Evolutionary conservation across 1,140 invertebrate species (phyloP).

Genomic region (Scaptomyza pallida): DNA sequence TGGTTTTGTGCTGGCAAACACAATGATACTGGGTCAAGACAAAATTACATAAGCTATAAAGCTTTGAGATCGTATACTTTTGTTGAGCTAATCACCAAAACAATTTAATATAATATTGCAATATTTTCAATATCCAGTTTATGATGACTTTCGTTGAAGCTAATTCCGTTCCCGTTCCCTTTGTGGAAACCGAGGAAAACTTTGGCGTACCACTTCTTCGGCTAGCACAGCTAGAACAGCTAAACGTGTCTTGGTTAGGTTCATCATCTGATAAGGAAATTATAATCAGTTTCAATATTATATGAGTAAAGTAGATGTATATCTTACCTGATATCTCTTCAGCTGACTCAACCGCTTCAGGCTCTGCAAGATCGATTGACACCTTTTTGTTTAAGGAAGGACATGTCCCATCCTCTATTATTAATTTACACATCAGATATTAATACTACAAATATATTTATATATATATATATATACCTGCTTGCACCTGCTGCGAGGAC

Average conservation of each 20-base stretch:
- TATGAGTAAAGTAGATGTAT: not conserved
- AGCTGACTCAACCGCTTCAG: not conserved
- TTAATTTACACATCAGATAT: not conserved
- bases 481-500: not conserved
- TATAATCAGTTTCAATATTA: too few relatives aligned
- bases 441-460: not conserved
- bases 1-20: constrained; percentile 16
- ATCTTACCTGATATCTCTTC: not conserved
- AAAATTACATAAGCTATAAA: constrained; percentile 31
- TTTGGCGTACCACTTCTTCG: too few relatives aligned
- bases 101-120: too few relatives aligned
- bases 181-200: too few relatives aligned
- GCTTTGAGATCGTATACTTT: constrained; percentile 3
- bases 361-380: not conserved
- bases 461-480: not conserved
- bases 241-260: too few relatives aligned
- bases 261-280: too few relatives aligned
- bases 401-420: not conserved
- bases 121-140: too few relatives aligned
- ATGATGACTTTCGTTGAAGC: too few relatives aligned
- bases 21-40: constrained; percentile 30
- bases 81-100: not conserved
- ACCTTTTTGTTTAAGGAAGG: not conserved
- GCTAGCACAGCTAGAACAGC: too few relatives aligned
- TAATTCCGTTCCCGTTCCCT: too few relatives aligned